Conservation (phyloP, 2,797 vertebrate species). For the Euthynnus affinis region DNA sequence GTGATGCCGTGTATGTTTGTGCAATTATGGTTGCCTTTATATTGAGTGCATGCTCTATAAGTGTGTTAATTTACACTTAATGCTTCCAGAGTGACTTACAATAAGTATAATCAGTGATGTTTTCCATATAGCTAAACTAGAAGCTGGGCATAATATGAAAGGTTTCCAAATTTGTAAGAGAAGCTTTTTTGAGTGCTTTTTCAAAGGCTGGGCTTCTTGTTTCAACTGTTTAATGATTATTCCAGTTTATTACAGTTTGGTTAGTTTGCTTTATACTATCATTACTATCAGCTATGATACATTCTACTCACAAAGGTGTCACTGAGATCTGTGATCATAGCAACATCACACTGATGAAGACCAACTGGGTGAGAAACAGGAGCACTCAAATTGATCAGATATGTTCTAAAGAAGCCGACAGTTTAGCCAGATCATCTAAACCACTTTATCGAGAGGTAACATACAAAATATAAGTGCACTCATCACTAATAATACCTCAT, state of each 20-base stretch:
- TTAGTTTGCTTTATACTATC: neutral
- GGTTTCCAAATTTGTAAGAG: neutral
- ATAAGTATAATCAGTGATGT: neutral
- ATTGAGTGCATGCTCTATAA: too few relatives aligned
- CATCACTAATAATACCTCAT: neutral
- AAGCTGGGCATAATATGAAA: neutral
- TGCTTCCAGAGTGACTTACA: slow-evolving; percentile 1
- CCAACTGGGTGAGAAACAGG: too few relatives aligned
- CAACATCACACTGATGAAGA: too few relatives aligned
- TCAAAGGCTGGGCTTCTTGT: neutral
- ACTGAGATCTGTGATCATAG: too few relatives aligned
- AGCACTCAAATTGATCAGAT: too few relatives aligned
- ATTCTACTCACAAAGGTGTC: neutral
- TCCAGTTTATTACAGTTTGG: neutral
- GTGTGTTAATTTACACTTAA: neutral
- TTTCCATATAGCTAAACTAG: neutral
- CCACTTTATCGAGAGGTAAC: neutral
- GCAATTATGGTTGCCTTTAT: neutral
- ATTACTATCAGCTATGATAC: neutral
- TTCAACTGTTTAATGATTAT: neutral
- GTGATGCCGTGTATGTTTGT: neutral
- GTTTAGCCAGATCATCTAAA: neutral
- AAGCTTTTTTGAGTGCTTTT: neutral
- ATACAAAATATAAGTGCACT: too few relatives aligned
- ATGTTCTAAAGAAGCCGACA: too few relatives aligned